These are phyloP conservation scores for Drosophila longiperda DNA, from an alignment of 2,888 invertebrate genomes.

Conservation along the genomic window DNA sequence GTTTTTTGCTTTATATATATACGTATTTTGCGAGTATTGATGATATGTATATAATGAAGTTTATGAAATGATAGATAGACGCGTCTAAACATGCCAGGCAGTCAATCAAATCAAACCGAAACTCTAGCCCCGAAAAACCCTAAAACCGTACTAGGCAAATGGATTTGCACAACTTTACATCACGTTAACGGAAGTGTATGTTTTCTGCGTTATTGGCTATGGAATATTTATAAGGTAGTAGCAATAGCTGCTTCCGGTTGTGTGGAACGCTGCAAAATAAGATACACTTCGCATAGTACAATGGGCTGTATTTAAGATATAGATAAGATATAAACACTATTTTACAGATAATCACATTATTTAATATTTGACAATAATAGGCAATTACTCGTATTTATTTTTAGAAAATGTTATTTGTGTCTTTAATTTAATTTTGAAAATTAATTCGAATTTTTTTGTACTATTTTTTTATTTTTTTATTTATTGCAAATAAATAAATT, in stretches of 20 bases:
- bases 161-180: constrained; percentile 43
- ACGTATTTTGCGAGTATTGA: constrained; percentile 55
- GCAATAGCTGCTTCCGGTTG: constrained; percentile 58
- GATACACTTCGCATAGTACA: constrained; percentile 4
- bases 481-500: not conserved
- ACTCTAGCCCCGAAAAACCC: not conserved
- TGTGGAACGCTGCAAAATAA: not conserved
- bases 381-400: not conserved
- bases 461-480: no score
- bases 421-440: not conserved
- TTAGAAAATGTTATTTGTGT: not conserved
- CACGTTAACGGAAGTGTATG: constrained; percentile 64
- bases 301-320: not conserved
- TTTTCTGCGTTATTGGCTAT: constrained; percentile 57
- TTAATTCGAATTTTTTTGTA: no score
- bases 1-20: not conserved
- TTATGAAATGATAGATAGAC: constrained; percentile 41
- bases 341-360: no score
- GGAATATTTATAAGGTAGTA: constrained; percentile 64
- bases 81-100: constrained; percentile 30
- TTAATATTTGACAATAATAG: no score
- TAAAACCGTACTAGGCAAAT: constrained; percentile 18
- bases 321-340: no score
- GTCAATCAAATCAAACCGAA: constrained; percentile 56
- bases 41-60: constrained; percentile 65